A percentile compares a stretch with the other conserved stretches of the same genome.
phyloP scores from a whole-genome alignment of 1,140 invertebrate species.

The Cyclina sinensis region DNA sequence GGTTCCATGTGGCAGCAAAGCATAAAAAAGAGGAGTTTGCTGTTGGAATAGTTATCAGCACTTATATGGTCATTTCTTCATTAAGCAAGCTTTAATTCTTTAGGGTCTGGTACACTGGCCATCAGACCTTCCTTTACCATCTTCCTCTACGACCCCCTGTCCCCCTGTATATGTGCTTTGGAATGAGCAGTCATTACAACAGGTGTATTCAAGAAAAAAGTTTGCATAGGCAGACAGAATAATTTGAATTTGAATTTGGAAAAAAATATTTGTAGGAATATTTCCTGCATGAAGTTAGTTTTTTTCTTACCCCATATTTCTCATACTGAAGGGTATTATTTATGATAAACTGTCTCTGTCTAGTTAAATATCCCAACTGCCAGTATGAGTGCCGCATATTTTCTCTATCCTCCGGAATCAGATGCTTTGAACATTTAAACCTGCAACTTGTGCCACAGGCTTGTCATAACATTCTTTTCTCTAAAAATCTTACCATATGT shows the following conservation, averaged over 20 bases:
- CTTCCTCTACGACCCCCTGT: conserved; percentile 10
- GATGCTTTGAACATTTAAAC: conserved; percentile 33
- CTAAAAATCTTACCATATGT: background rate
- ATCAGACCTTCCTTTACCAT: conserved; percentile 20
- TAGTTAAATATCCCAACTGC: background rate
- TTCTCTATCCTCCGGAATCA: background rate
- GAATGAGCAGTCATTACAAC: conserved; percentile 14
- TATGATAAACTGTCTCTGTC: conserved; percentile 20
- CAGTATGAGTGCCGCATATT: background rate
- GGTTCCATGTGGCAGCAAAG: too few relatives aligned
- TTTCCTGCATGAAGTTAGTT: background rate
- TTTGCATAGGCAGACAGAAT: conserved; percentile 3
- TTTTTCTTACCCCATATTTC: background rate
- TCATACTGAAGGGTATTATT: background rate
- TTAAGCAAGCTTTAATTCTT: too few relatives aligned
- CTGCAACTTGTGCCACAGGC: conserved; percentile 1
- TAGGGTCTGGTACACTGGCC: too few relatives aligned
- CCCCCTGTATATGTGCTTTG: background rate
- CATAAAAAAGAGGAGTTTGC: too few relatives aligned
- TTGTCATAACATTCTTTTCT: background rate
- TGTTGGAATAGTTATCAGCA: too few relatives aligned
- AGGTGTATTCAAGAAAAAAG: conserved; percentile 35
- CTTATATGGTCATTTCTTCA: too few relatives aligned
- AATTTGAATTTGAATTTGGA: background rate
- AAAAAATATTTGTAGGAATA: background rate